Evolutionary conservation across 2,888 invertebrate genomes (phyloP).

Genomic region (Rhamnusium bicolor): DNA sequence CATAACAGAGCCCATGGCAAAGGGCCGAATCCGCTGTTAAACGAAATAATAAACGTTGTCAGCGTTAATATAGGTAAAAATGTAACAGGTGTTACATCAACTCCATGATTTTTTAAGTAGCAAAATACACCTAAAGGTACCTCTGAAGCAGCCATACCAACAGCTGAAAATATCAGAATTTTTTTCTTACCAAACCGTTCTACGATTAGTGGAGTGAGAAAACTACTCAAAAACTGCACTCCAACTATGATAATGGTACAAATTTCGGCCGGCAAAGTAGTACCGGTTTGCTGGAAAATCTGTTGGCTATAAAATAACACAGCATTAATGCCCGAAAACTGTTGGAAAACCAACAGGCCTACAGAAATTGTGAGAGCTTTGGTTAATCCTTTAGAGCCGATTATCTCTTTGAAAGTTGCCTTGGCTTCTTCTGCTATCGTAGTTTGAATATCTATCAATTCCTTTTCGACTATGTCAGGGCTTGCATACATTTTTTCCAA

Average conservation of each 20-base stretch:
- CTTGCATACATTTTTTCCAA: constrained; percentile 77
- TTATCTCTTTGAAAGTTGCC: constrained; percentile 57
- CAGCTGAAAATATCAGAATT: constrained; percentile 39
- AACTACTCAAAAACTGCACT: constrained; percentile 47
- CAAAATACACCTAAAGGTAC: constrained; percentile 41
- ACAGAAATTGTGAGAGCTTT: constrained; percentile 84
- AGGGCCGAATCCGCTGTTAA: constrained; percentile 85
- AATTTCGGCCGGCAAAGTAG: constrained; percentile 33
- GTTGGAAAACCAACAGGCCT: constrained; percentile 86
- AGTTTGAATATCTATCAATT: constrained; percentile 40
- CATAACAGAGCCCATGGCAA: constrained; percentile 88
- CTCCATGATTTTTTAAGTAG: constrained; percentile 22
- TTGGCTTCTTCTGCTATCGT: constrained; percentile 25
- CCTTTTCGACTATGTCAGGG: constrained; percentile 35
- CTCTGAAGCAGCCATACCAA: constrained; percentile 41
- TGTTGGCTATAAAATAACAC: constrained; percentile 84
- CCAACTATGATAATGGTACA: constrained; percentile 46
- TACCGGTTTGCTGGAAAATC: constrained; percentile 79
- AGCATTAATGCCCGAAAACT: constrained; percentile 87
- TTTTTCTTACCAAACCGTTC: constrained; percentile 45
- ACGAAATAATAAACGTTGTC: constrained; percentile 83
- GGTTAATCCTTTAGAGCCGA: constrained; percentile 78
- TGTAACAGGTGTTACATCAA: constrained; percentile 52
- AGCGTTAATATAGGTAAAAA: constrained; percentile 83
- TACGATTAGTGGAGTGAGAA: constrained; percentile 42